Evolutionary conservation across 92 coral and sea anemone species (phyloP).

Genomic region (Zoanthus solanderi): DNA sequence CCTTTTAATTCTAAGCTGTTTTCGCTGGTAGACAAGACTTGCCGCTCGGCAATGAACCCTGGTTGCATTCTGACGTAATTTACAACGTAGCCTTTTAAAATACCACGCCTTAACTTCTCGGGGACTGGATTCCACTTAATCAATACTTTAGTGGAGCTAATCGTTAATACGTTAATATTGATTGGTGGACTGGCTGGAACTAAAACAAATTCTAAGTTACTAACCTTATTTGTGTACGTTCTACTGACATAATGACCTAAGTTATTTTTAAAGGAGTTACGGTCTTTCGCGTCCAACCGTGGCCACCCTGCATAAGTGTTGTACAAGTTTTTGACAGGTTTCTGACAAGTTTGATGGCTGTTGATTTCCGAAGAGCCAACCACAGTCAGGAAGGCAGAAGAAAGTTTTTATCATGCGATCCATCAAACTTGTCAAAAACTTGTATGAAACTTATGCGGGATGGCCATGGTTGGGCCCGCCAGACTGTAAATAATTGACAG

Average conservation of each 20-base stretch:
- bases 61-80: background rate
- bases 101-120: conserved; percentile 24
- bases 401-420: too few species aligned
- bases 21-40: background rate
- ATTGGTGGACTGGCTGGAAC: conserved; percentile 47
- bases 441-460: too few species aligned
- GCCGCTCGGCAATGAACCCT: background rate
- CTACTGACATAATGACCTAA: background rate
- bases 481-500: too few species aligned
- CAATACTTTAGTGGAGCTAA: conserved; percentile 38
- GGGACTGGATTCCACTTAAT: conserved; percentile 44
- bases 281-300: too few species aligned
- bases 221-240: background rate
- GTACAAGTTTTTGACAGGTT: too few species aligned
- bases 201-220: background rate
- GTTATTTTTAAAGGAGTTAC: background rate
- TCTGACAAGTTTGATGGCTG: too few species aligned
- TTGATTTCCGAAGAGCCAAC: too few species aligned
- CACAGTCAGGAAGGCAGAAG: too few species aligned
- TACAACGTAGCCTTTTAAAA: conserved; percentile 10
- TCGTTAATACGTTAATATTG: conserved; percentile 12
- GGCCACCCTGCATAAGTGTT: too few species aligned
- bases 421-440: too few species aligned
- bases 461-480: too few species aligned
- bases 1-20: conserved; percentile 14